Conservation (phyloP, 1,140 invertebrate species). For the Laupala kohalensis region DNA sequence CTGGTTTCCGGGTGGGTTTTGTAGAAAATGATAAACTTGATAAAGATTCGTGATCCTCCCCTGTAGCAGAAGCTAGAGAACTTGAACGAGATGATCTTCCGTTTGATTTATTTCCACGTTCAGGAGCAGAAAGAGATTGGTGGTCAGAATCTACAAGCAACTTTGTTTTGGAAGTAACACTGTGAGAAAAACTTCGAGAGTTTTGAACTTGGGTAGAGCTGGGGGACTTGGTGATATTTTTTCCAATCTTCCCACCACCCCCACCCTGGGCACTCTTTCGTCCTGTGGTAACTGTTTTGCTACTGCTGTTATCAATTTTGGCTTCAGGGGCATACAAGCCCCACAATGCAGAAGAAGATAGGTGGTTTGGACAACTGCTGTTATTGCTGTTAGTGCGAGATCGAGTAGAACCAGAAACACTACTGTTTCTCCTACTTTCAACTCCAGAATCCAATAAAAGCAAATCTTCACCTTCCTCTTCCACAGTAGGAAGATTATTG, state of each 20-base stretch:
- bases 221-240: neutral
- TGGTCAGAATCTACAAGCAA: neutral
- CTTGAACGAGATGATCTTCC: neutral
- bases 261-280: neutral
- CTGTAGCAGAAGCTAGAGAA: neutral
- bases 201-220: neutral
- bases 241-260: neutral
- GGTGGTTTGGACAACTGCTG: neutral
- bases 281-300: neutral
- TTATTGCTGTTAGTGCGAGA: neutral
- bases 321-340: neutral
- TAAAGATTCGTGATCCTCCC: neutral
- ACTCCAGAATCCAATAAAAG: neutral
- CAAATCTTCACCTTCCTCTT: neutral
- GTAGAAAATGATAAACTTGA: neutral
- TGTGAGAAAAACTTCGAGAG: neutral
- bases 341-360: neutral
- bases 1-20: neutral
- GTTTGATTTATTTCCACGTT: neutral
- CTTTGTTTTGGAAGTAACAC: neutral
- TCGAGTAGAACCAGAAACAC: constrained; percentile 6
- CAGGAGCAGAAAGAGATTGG: neutral
- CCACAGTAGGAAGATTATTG: neutral
- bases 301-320: neutral
- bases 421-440: neutral